Evolutionary conservation across 23 tunicate species (phyloP), one percentile per base, ranked within the genome.

Genomic region (Aplidium turbinatum): DNA sequence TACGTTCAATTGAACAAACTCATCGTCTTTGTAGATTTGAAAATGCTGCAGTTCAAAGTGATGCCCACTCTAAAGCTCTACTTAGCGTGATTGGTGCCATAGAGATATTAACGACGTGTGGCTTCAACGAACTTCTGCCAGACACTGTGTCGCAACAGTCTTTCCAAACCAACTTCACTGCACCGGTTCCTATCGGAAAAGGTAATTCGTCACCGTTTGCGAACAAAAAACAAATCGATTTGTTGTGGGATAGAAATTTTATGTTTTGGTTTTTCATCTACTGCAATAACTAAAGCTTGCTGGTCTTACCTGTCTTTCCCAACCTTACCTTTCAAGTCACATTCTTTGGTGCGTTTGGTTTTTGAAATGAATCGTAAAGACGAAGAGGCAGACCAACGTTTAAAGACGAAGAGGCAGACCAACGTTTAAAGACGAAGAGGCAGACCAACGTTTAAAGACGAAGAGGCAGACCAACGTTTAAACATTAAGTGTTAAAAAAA

Each of bases 41-140:
- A 54, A 27, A 31, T 11, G 38, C 77, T 34, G 82, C 93, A 4
- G 69, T 35, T 0, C 38, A 76, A 39, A 86, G 93, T 51, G 79
- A 71, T 9, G 9, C 28, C 18, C 93, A 86, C 58, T 27, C 33
- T 26, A 81, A 86, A 58, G 93, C 77, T 6, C 31, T 78, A 1
- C 47, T 75, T 9, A 86, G 83, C 51, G 79, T 86, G 31, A 61
- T 86, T 27, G 68, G 85, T 23, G 40, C 71, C 0, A 47, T 86
- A 36, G 93, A 86, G 52, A 73, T 35, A 29, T 61, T 86, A 47
- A 78, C 93, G 21, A 72, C 70, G 6, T 86, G 82, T 46, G 93
- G 93, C 11, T 86, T 86, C 51, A 70, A 80, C 25, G 93, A 86
- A 58, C 29, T 86, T 11, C 47, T 21, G 33, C 63, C 83, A 1